Percentiles rank a stretch among this genome's conserved stretches.
Evolutionary conservation across 1,140 invertebrate genomes (phyloP).

Genomic region (Euura lappo): DNA sequence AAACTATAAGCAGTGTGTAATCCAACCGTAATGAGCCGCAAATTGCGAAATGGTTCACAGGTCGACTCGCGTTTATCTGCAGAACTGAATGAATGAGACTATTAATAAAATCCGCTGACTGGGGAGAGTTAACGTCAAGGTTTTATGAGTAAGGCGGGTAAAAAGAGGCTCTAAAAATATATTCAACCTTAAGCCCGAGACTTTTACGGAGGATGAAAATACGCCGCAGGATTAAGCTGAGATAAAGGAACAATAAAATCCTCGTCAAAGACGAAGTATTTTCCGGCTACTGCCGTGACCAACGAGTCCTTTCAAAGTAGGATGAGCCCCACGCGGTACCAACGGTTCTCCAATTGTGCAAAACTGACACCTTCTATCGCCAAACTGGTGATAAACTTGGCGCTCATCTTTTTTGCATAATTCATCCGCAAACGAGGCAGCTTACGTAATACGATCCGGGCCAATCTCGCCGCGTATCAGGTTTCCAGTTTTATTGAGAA

Average conservation of each 20-base stretch:
- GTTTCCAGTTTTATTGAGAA: too few relatives aligned
- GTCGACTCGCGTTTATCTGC: not conserved
- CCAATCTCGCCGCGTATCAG: too few relatives aligned
- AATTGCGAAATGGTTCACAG: not conserved
- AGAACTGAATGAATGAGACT: not conserved
- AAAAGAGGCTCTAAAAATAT: not conserved
- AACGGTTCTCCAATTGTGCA: not conserved
- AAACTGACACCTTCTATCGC: not conserved
- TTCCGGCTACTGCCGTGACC: not conserved
- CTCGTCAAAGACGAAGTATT: not conserved
- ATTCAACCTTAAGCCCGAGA: not conserved
- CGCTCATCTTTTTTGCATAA: not conserved
- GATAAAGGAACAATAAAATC: constrained; percentile 5
- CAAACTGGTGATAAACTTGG: not conserved
- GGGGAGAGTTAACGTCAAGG: not conserved
- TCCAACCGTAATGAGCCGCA: not conserved
- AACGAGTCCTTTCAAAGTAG: not conserved
- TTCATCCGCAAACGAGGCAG: not conserved
- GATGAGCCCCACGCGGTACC: not conserved
- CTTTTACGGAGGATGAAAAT: not conserved
- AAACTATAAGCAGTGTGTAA: not conserved
- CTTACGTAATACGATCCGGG: not conserved
- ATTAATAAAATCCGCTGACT: not conserved
- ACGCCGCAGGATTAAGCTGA: constrained; percentile 1
- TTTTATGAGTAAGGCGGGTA: not conserved